Evolutionary conservation across 2,797 vertebrate genomes (phyloP), one percentile per base, ranked within the genome.

Genomic region (Eulemur coronatus): DNA sequence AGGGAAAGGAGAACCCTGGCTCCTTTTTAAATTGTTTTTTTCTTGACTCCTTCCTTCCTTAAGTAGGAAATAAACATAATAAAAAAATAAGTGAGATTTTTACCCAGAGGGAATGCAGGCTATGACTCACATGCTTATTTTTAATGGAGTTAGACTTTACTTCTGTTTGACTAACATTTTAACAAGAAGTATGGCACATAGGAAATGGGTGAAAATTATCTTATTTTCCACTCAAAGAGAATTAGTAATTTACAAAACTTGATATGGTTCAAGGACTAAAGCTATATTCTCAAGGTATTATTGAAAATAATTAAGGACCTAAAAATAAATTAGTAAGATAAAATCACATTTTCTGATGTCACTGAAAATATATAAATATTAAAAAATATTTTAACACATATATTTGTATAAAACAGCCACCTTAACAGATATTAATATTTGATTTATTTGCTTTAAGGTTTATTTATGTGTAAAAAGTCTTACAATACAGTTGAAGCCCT

Each of bases 381-480:
- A 61, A 75, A 96, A 93, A 73, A 72, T 22, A 78, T 33, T 78
- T 94, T 38, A 89, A 55, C 17, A 89, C 88, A 80, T 12, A 89
- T 59, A 12, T 61, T 7, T 84, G 28, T 63, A 84, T 90, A 52
- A 89, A 94, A 92, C 35, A 79, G 4, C 65, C 59, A 69, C 35
- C 28, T n/a, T 55, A 80, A 38, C 17, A 89, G 84, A 72, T 91
- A 82, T 88, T 69, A 89, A 63, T 84, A 80, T 93, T 87, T 80
- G 79, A 79, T 41, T 93, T 89, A 35, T 67, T 94, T 95, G 69
- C 24, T 63, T 84, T 84, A 72, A 57, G 67, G 14, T 35, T 63
- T n/a, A 7, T 55, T 94, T 61, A 10, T 61, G 69, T 80, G 17
- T 84, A 92, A 80, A 76, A 91, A 28, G 20, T 46, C 55, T 95